Evolutionary conservation across 2,888 invertebrate genomes (phyloP).

Genomic region (Rhodophaea formosa): DNA sequence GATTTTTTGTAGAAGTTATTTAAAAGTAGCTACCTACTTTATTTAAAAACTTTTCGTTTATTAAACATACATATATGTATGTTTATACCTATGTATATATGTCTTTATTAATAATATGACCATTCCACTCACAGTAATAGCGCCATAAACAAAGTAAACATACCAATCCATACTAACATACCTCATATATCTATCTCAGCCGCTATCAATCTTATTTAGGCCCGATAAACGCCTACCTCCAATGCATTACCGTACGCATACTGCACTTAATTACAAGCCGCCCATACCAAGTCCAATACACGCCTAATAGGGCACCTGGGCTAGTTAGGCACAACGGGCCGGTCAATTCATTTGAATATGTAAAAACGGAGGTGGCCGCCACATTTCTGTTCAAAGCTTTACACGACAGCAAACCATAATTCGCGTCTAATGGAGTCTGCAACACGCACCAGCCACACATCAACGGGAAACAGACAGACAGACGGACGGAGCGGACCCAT

Average conservation of each 20-base stretch:
- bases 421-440: constrained; percentile 68
- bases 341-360: constrained; percentile 34
- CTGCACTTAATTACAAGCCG: constrained; percentile 4
- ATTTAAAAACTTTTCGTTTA: no score
- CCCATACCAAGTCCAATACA: constrained; percentile 14
- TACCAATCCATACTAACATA: neutral
- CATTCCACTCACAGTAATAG: no score
- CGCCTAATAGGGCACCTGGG: constrained; percentile 21
- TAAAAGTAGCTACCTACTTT: no score
- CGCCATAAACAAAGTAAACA: neutral
- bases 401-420: constrained; percentile 64
- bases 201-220: constrained; percentile 10
- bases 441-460: constrained; percentile 70
- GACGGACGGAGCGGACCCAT: constrained; percentile 37
- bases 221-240: constrained; percentile 8
- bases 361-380: constrained; percentile 60
- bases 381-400: constrained; percentile 47
- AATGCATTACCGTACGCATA: constrained; percentile 1
- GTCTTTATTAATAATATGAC: no score
- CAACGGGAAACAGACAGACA: constrained; percentile 57
- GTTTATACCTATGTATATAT: no score
- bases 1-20: no score
- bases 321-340: constrained; percentile 30
- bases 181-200: neutral
- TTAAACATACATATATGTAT: no score